Percentiles rank a stretch among this genome's conserved stretches.
Conservation (phyloP, 2,113 vertebrate genomes). For the Vombatus ursinus region DNA sequence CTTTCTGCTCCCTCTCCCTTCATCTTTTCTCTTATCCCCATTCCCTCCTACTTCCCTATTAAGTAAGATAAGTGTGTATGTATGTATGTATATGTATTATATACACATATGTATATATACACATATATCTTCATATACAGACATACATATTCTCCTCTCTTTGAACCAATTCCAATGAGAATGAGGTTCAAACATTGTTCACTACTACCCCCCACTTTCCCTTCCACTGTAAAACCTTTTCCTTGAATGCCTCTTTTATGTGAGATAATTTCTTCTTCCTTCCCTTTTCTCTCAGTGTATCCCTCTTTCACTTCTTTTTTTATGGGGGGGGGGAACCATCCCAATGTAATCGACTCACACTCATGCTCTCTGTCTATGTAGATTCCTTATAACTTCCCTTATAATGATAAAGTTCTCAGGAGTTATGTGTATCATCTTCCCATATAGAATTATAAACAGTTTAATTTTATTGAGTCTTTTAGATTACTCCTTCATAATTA, state of each 20-base stretch:
- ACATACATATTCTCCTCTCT: neutral
- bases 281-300: neutral
- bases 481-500: too few species aligned
- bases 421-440: too few species aligned
- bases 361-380: neutral
- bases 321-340: neutral
- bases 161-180: neutral
- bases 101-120: too few species aligned
- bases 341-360: neutral
- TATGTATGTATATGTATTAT: too few species aligned
- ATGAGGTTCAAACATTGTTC: neutral
- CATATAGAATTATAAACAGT: too few species aligned
- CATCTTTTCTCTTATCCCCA: too few species aligned
- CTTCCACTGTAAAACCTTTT: neutral
- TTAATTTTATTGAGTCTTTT: too few species aligned
- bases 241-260: neutral
- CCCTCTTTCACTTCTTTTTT: neutral
- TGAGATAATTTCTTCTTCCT: neutral
- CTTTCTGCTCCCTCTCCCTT: neutral
- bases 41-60: neutral
- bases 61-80: neutral
- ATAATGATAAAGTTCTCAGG: neutral
- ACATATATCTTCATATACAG: too few species aligned
- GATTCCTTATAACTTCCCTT: neutral
- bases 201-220: rapidly evolving